A percentile compares a stretch with the other conserved stretches of the same genome.
phyloP scores from a whole-genome alignment of 2,113 vertebrate species.

The Ceratotherium simum region DNA sequence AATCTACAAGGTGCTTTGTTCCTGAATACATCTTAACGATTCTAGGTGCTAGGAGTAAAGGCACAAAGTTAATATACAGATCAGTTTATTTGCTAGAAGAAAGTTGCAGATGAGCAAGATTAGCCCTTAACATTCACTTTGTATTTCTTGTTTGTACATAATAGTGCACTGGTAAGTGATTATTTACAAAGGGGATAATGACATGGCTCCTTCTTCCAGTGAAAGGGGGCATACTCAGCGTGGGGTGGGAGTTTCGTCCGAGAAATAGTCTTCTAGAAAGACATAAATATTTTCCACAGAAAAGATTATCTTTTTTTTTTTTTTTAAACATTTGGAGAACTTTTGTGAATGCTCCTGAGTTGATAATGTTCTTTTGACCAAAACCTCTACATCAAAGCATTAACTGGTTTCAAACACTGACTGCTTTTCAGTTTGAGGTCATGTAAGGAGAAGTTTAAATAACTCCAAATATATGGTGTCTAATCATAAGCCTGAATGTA shows the following conservation, averaged over 20 bases:
- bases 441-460: background rate
- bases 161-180: background rate
- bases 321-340: background rate
- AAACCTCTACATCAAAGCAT: background rate
- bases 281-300: background rate
- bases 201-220: background rate
- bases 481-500: background rate
- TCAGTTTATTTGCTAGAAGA: background rate
- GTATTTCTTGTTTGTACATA: background rate
- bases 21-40: background rate
- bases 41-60: background rate
- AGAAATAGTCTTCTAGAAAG: conserved; percentile 13
- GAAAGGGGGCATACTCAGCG: background rate
- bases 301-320: background rate
- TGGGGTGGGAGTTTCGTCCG: background rate
- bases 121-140: background rate
- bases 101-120: background rate
- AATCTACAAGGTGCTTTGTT: background rate
- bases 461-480: background rate
- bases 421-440: background rate
- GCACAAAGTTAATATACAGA: background rate
- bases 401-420: background rate
- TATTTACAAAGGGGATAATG: background rate
- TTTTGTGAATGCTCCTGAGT: background rate
- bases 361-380: background rate